Evolutionary conservation across 2,888 invertebrate species (phyloP).

Genomic region (Drosophila colorata): DNA sequence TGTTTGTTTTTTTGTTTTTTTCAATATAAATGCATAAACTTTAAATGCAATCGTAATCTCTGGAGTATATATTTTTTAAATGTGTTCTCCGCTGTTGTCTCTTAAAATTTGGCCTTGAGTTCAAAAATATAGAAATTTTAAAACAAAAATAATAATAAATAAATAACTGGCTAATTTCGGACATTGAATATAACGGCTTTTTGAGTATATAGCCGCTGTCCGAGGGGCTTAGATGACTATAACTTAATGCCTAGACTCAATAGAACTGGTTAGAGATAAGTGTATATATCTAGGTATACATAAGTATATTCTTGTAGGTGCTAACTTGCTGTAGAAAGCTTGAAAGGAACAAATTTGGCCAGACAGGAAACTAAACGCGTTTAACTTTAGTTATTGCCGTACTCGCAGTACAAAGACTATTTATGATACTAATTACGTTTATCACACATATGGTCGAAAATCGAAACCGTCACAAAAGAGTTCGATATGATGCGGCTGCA

Average conservation of each 20-base stretch:
- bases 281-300: slow-evolving; percentile 35
- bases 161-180: slow-evolving; percentile 8
- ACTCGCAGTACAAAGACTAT: slow-evolving; percentile 35
- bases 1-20: too few species aligned
- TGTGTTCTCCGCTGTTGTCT: slow-evolving; percentile 19
- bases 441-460: slow-evolving; percentile 77
- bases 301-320: slow-evolving; percentile 31
- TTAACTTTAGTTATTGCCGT: slow-evolving; percentile 55
- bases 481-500: slow-evolving; percentile 52
- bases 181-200: slow-evolving; percentile 21
- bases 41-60: slow-evolving; percentile 61
- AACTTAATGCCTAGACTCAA: slow-evolving; percentile 50
- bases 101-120: slow-evolving; percentile 54
- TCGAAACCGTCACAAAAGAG: slow-evolving; percentile 54
- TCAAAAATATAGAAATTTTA: slow-evolving; percentile 9
- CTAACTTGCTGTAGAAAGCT: slow-evolving; percentile 55
- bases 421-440: slow-evolving; percentile 63
- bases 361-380: slow-evolving; percentile 73
- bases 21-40: slow-evolving; percentile 64
- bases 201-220: slow-evolving; percentile 11
- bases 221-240: slow-evolving; percentile 33
- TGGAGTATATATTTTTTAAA: slow-evolving; percentile 21
- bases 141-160: slow-evolving; percentile 11
- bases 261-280: slow-evolving; percentile 49
- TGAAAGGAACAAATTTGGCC: slow-evolving; percentile 76